Percentiles rank a stretch among this genome's conserved stretches.
Evolutionary conservation across 2,888 invertebrate genomes (phyloP).

Genomic region (Bombylius major): DNA sequence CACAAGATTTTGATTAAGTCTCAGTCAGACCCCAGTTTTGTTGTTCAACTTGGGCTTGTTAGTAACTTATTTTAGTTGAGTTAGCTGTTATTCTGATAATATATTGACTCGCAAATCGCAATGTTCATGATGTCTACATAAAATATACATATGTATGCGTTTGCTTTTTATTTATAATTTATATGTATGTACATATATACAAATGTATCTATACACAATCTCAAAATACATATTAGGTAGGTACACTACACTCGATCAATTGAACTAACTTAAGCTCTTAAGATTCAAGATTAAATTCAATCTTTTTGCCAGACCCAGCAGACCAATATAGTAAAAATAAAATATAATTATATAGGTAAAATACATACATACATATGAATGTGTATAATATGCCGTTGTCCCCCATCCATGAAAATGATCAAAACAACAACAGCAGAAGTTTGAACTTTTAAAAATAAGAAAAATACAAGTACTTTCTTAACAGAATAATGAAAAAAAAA

Average conservation of each 20-base stretch:
- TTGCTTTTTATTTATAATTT: background rate
- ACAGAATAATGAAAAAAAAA: too few species aligned
- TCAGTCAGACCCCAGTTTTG: background rate
- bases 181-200: background rate
- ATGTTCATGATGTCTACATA: background rate
- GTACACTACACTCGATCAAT: too few species aligned
- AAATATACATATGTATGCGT: too few species aligned
- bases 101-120: background rate
- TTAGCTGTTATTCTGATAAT: background rate
- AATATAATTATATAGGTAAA: too few species aligned
- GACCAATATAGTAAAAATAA: too few species aligned
- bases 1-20: background rate
- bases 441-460: too few species aligned
- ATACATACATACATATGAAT: too few species aligned
- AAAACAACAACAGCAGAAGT: background rate
- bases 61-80: background rate
- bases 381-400: background rate
- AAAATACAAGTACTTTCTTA: background rate
- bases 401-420: background rate
- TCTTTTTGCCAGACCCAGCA: too few species aligned
- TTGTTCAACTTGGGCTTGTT: background rate
- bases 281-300: too few species aligned
- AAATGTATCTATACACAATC: background rate
- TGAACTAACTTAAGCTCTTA: too few species aligned
- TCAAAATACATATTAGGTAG: too few species aligned